Evolutionary conservation across 2,113 vertebrate species (phyloP).

Genomic region (Ondatra zibethicus): DNA sequence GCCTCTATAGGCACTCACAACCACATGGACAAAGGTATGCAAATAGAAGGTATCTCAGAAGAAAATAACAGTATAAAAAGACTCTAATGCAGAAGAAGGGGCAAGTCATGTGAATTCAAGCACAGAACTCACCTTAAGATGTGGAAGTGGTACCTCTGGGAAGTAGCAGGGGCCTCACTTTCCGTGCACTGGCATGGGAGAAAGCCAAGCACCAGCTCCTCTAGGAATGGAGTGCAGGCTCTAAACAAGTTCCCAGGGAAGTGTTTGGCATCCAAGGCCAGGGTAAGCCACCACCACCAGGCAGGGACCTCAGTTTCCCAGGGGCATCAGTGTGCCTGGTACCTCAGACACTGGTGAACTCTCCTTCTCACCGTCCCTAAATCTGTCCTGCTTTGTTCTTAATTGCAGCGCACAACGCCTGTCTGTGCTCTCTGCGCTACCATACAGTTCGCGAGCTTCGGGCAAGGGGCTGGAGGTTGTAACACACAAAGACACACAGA

Average conservation of each 20-base stretch:
- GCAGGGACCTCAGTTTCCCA: no score
- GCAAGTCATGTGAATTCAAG: not conserved
- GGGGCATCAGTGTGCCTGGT: not conserved
- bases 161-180: not conserved
- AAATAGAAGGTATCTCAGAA: not conserved
- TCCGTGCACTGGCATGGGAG: not conserved
- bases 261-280: fast-evolving
- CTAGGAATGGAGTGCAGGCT: not conserved
- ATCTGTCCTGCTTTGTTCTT: not conserved
- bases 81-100: not conserved
- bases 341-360: not conserved
- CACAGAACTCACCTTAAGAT: not conserved
- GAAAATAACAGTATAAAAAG: conserved; percentile 11
- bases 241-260: not conserved
- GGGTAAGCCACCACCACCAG: not conserved
- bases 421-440: no score
- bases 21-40: not conserved
- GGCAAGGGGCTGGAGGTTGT: no score
- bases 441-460: no score
- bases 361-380: not conserved
- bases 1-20: not conserved
- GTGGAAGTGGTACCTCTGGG: not conserved
- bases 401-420: no score
- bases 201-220: not conserved
- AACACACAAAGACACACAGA: no score